A percentile compares a stretch with the other conserved stretches of the same genome.
These are phyloP conservation scores for Iphiclides podalirius DNA, from an alignment of 2,888 invertebrate species.

Conservation along the genomic window DNA sequence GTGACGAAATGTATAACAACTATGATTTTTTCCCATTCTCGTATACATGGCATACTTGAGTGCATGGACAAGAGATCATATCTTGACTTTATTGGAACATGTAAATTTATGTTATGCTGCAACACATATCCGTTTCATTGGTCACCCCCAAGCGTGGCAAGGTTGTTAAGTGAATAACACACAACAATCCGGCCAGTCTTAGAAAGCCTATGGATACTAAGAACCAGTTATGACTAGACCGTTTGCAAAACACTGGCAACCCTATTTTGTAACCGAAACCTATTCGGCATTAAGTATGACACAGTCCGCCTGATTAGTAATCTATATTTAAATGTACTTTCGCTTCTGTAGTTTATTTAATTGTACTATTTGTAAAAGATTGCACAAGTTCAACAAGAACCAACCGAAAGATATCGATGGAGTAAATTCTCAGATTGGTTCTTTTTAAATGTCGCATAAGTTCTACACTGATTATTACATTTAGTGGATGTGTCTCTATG, in stretches of 20 bases:
- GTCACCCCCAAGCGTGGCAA: slow-evolving; percentile 10
- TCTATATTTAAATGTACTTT: slow-evolving; percentile 4
- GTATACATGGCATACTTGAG: no score
- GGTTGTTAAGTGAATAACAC: slow-evolving; percentile 16
- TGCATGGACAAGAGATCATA: no score
- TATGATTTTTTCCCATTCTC: no score
- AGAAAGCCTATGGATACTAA: slow-evolving; percentile 31
- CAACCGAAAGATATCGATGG: no score
- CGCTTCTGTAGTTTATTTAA: slow-evolving; percentile 8
- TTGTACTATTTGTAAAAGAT: not conserved
- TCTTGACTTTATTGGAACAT: no score
- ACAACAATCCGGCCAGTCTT: slow-evolving; percentile 6
- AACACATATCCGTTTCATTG: slow-evolving; percentile 1
- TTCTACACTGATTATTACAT: no score
- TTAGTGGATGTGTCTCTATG: no score
- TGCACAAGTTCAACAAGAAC: not conserved
- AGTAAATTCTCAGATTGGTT: no score
- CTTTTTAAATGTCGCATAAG: no score
- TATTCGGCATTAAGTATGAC: slow-evolving; percentile 11
- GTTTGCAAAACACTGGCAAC: slow-evolving; percentile 28
- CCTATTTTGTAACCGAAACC: slow-evolving; percentile 20
- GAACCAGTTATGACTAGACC: slow-evolving; percentile 26
- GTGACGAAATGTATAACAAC: no score
- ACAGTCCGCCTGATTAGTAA: not conserved
- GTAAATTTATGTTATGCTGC: not conserved